Conservation (phyloP, 2,797 vertebrate species). For the Xerus rutilus region DNA sequence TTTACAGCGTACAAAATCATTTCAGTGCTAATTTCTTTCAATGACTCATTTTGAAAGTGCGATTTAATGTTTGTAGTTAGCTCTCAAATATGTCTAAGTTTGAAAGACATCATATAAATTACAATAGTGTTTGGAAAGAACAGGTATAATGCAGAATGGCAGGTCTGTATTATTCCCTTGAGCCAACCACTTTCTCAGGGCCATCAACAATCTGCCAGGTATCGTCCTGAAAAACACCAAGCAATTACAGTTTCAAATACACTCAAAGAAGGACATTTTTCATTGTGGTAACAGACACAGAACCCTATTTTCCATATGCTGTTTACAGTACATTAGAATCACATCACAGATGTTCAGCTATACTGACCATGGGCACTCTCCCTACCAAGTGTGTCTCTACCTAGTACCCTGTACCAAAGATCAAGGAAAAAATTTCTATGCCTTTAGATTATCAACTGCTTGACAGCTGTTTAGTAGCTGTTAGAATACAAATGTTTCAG, state of each 20-base stretch:
- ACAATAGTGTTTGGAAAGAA: conserved; percentile 88
- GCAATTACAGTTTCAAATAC: conserved; percentile 57
- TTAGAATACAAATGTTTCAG: conserved; percentile 43
- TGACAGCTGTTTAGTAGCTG: neutral
- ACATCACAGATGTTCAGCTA: conserved; percentile 26
- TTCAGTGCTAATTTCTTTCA: conserved; percentile 95
- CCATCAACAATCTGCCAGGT: conserved; percentile 98
- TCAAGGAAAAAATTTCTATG: conserved; percentile 16
- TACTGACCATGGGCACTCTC: neutral
- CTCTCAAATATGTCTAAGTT: conserved; percentile 84
- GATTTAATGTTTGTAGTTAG: conserved; percentile 87
- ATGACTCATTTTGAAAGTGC: conserved; percentile 89
- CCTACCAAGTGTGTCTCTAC: conserved; percentile 44
- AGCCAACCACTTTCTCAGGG: conserved; percentile 77
- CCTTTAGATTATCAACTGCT: conserved; percentile 52
- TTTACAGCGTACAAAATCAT: conserved; percentile 93
- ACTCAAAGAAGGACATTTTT: conserved; percentile 20
- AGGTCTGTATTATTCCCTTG: conserved; percentile 79
- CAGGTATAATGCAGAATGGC: conserved; percentile 81
- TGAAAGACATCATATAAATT: conserved; percentile 85
- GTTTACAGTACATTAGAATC: conserved; percentile 53
- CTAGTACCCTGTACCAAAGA: conserved; percentile 4
- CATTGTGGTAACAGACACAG: neutral
- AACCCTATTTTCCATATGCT: conserved; percentile 30
- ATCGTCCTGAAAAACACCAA: conserved; percentile 92